Conservation (phyloP, 2,113 vertebrate genomes). For the Anguilla rostrata region DNA sequence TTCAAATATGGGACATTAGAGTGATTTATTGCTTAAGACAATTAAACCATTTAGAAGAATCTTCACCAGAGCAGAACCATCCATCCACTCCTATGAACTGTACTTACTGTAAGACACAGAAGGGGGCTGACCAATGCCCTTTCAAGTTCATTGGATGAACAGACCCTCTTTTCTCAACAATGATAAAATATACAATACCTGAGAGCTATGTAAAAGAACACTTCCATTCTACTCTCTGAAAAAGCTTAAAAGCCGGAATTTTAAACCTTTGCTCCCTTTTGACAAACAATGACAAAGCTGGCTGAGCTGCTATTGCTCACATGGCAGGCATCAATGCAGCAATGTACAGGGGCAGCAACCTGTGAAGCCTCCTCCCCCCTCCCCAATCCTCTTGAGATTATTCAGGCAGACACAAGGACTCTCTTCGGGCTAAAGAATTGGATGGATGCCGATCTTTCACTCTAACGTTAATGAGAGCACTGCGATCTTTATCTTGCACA, state of each 20-base stretch:
- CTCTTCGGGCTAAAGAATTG: neutral
- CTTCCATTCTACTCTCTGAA: constrained; percentile 1
- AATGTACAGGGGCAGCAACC: constrained; percentile 51
- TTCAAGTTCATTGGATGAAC: constrained; percentile 40
- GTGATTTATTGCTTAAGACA: constrained; percentile 55
- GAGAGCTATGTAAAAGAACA: constrained; percentile 46
- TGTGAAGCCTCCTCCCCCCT: constrained; percentile 19
- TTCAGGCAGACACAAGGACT: constrained; percentile 7
- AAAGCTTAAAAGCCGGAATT: constrained; percentile 30
- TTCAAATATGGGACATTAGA: constrained; percentile 50
- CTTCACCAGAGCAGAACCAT: constrained; percentile 36
- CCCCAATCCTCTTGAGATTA: neutral
- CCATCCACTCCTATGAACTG: constrained; percentile 5
- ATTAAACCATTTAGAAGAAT: constrained; percentile 34
- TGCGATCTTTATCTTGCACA: neutral
- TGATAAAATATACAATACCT: constrained; percentile 55
- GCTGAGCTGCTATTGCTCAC: constrained; percentile 49
- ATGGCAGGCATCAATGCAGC: constrained; percentile 24
- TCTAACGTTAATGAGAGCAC: neutral
- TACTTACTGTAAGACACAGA: constrained; percentile 26
- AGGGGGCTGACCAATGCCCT: constrained; percentile 35
- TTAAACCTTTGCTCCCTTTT: constrained; percentile 55
- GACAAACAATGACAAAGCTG: constrained; percentile 59
- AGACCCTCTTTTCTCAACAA: constrained; percentile 37
- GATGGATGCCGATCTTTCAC: neutral